Base-by-base conservation (phyloP, 2,888 invertebrate species). In the Mesorhabditis sp. region DNA sequence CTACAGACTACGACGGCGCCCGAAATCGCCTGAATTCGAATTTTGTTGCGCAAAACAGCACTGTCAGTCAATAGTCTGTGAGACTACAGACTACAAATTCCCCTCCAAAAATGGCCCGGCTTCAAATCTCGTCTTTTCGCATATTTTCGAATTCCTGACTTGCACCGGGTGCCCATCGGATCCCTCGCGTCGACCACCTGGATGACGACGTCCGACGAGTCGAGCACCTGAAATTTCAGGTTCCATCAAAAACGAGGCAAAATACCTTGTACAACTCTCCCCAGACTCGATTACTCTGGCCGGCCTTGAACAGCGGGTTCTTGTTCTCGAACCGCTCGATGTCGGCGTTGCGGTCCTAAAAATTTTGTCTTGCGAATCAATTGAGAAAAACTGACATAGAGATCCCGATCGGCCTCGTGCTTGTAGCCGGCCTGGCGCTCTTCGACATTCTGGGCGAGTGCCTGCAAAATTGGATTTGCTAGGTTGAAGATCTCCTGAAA, bases 281-380 rank as follows among this genome's bases (percentile, higher is more conserved):
- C 98, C 98, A 99, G 83, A 99, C 95, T 80, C 98, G 90, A 87
- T 90, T 93, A 81, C 96, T 97, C 87, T 95, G 94, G 0, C 98
- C 95, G 43, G 95, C 95, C 67, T 90, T 91, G 90, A 95, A 94
- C 3, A 95, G 91, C 92, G 94, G 94, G 87, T 97, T 97, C 74
- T 93, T 90, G 65, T 92, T 91, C 28, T 92, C 91, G 79, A 92
- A 91, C 85, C 90, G 91, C 5, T 92, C 90, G 43, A n/a, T 13
- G 10, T 58, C 10, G n/a, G n/a, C 10, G 10, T 13, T 13, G 2
- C 10, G 10, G 10, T 13, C 58, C 58, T 10, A 58, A 13, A 13
- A 10, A 58, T 58, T 13, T 13, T 1, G 10, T 2, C 2, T n/a
- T 58, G 10, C 10, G 10, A 58, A 13, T 58, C n/a, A 13, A 13